Base-by-base conservation (phyloP, 2,113 vertebrate genomes). In the Bujurquina vittata region DNA sequence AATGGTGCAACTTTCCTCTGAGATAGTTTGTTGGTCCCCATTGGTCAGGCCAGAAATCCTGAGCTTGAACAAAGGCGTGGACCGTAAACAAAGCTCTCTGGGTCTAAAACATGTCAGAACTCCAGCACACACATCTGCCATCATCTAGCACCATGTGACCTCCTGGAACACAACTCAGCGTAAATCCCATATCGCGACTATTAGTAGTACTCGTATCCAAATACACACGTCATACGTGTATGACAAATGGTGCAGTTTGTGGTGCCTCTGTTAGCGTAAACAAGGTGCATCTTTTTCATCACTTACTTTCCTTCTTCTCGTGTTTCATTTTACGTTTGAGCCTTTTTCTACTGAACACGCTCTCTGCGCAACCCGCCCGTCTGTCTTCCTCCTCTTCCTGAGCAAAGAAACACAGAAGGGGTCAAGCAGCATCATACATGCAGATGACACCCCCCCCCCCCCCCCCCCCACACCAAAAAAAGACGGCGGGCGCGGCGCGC, bases 81-180 rank as follows among this genome's bases (percentile, higher is more conserved):
- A 12, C 78, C 73, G 75, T 84, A 87, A 89, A 89, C 91, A 90
- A 59, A 87, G 81, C 76, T 83, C 84, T 89, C 59, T 59, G 62
- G 52, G 29, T 80, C 89, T 88, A 86, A 92, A 91, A 92, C 84
- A 89, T 86, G 86, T 89, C 89, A 87, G 79, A 84, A 86, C 83
- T 77, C 43, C 55, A 73, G 61, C 11, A 18, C 4, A 10, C 22
- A 79, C 58, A 91, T 91, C 91, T 87, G 54, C 91, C 91, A 89
- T 88, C 63, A 58, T 73, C 63, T 14, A 23, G 67, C 74, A 40
- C 11, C 20, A 46, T 23, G 76, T 40, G 35, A 40, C 31, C 18
- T 5, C 20, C 26, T 69, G 62, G 75, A 83, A 61, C 67, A 26
- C 57, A 65, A n/a, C 72, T 23, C 76, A 23, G 80, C 67, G 83